These are phyloP conservation scores for Drosophila mimica DNA, from an alignment of 2,888 invertebrate species.

Conservation along the genomic window DNA sequence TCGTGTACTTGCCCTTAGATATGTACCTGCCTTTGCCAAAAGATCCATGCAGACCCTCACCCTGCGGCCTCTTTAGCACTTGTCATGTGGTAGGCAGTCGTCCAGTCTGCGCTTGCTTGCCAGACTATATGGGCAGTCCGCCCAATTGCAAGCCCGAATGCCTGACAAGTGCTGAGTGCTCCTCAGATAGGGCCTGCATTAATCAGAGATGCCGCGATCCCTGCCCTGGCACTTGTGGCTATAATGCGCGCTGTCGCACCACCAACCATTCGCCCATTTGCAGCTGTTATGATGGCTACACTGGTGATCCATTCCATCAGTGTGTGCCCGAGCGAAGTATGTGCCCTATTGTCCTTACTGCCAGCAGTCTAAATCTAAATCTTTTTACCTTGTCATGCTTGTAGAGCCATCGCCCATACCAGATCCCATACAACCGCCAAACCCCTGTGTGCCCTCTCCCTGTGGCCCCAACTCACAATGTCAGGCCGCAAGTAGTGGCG, in stretches of 20 bases:
- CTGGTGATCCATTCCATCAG: conserved; percentile 91
- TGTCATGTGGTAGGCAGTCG: conserved; percentile 87
- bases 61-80: conserved; percentile 86
- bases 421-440: conserved; percentile 81
- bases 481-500: conserved; percentile 85
- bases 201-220: conserved; percentile 92
- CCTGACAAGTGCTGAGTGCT: conserved; percentile 90
- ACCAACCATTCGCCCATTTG: conserved; percentile 92
- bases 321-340: conserved; percentile 86
- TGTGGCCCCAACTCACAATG: conserved; percentile 89
- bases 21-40: conserved; percentile 82
- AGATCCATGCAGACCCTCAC: conserved; percentile 86
- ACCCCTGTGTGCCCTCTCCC: conserved; percentile 88
- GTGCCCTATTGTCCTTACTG: conserved; percentile 39
- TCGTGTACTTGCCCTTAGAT: conserved; percentile 51
- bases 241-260: conserved; percentile 90
- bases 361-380: conserved; percentile 7
- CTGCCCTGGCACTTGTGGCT: conserved; percentile 90
- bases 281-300: conserved; percentile 88
- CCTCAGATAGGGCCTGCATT: conserved; percentile 89
- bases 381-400: conserved; percentile 34
- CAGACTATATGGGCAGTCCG: conserved; percentile 89
- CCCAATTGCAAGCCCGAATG: conserved; percentile 92
- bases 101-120: conserved; percentile 90
- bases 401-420: conserved; percentile 68